Evolutionary conservation across 2,888 invertebrate species (phyloP).

Genomic region (Cotesia congregata): DNA sequence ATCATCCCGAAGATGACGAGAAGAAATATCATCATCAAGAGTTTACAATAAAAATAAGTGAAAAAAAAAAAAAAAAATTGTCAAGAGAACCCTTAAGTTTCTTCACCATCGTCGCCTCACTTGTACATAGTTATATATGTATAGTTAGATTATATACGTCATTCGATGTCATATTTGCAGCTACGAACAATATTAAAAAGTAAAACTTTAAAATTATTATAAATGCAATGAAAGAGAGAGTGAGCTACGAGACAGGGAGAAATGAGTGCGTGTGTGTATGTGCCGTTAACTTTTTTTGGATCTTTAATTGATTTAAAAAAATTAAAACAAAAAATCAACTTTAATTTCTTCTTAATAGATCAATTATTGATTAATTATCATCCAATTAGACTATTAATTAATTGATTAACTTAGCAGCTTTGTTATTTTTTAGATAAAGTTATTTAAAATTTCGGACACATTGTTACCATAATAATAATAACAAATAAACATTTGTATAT

Average conservation of each 20-base stretch:
- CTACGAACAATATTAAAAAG: slow-evolving; percentile 43
- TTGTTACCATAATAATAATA: neutral
- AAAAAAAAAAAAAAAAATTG: neutral
- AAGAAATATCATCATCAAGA: neutral
- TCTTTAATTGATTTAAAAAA: slow-evolving; percentile 22
- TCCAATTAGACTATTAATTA: neutral
- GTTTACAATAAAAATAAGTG: neutral
- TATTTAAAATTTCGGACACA: neutral
- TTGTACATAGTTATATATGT: slow-evolving; percentile 70
- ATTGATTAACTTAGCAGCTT: neutral
- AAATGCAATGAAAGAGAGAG: slow-evolving; percentile 26
- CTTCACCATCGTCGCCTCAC: slow-evolving; percentile 53
- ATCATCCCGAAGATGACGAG: slow-evolving; percentile 12
- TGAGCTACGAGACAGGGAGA: slow-evolving; percentile 23
- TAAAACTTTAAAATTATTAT: slow-evolving; percentile 34
- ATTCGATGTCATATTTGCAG: slow-evolving; percentile 39
- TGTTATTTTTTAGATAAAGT: neutral
- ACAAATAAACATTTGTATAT: neutral
- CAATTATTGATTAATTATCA: neutral
- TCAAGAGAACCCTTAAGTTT: neutral
- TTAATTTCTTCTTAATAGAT: neutral
- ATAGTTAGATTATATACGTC: slow-evolving; percentile 67
- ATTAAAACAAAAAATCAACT: slow-evolving; percentile 4
- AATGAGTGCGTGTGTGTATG: slow-evolving; percentile 27
- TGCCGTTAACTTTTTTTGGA: slow-evolving; percentile 23